Conservation (phyloP, 2,888 invertebrate species). For the Tachina grossa region DNA sequence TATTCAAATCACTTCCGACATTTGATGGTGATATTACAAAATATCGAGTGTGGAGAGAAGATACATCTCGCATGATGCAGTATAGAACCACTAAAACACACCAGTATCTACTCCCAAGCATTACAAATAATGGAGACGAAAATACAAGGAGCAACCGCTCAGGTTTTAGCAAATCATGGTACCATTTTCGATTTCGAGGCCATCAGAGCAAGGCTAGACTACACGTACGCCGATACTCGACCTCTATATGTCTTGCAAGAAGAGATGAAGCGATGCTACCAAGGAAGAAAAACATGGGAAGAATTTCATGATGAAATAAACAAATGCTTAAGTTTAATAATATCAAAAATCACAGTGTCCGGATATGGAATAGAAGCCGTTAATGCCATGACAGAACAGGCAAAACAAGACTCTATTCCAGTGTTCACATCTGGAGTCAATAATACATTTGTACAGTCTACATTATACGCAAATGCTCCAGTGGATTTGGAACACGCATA, state of each 20-base stretch:
- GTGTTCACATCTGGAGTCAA: constrained; percentile 18
- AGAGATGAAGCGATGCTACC: constrained; percentile 16
- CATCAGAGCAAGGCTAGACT: constrained; percentile 36
- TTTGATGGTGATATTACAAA: background rate
- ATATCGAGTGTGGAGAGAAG: constrained; percentile 2
- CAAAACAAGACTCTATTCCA: constrained; percentile 16
- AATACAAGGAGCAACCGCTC: constrained; percentile 32
- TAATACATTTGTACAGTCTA: constrained; percentile 16
- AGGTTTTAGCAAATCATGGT: constrained; percentile 33
- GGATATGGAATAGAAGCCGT: constrained; percentile 22
- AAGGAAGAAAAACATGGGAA: constrained; percentile 19
- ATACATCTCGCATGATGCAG: background rate
- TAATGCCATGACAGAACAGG: constrained; percentile 20
- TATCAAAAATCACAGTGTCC: constrained; percentile 22
- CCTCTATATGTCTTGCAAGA: too few species aligned
- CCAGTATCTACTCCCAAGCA: constrained; percentile 16
- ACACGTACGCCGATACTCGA: constrained; percentile 25
- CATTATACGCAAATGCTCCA: constrained; percentile 17
- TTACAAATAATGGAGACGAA: constrained; percentile 24
- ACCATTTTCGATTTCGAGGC: constrained; percentile 40
- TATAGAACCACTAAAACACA: constrained; percentile 10
- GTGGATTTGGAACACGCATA: constrained; percentile 9
- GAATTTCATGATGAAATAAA: constrained; percentile 28
- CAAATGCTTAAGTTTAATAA: constrained; percentile 11
- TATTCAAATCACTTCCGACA: constrained; percentile 6